A percentile compares a stretch with the other conserved stretches of the same genome.
phyloP scores from a whole-genome alignment of 2,888 invertebrate genomes.

The Autographa pulchrina region DNA sequence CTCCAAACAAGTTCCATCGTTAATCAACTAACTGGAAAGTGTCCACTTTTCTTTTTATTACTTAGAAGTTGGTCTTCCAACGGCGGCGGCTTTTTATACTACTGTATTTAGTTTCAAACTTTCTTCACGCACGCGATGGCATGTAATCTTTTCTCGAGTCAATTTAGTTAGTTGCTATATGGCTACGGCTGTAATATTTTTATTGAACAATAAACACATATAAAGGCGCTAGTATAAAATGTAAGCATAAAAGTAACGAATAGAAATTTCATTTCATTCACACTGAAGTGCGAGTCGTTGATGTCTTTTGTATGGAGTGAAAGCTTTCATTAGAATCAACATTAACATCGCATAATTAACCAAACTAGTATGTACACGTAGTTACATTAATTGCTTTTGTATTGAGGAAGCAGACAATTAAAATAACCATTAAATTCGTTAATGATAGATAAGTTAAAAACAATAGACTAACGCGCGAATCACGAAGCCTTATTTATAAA shows the following conservation, averaged over 20 bases:
- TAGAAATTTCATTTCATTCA: not conserved
- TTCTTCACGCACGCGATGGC: constrained; percentile 23
- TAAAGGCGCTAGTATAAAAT: not conserved
- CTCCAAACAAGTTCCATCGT: constrained; percentile 44
- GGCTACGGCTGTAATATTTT: not conserved
- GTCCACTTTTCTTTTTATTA: constrained; percentile 45
- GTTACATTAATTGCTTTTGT: not conserved
- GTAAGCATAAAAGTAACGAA: not conserved
- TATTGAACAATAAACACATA: constrained; percentile 4
- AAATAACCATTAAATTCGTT: not conserved
- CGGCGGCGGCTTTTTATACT: constrained; percentile 30
- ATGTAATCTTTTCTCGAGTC: constrained; percentile 14
- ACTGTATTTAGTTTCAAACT: constrained; percentile 32
- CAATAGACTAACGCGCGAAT: constrained; percentile 20
- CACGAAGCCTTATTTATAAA: constrained; percentile 25
- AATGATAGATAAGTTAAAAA: constrained; percentile 7
- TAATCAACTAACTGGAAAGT: constrained; percentile 42
- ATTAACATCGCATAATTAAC: constrained; percentile 10
- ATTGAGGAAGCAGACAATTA: not conserved
- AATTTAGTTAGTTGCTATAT: constrained; percentile 1
- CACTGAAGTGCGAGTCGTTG: constrained; percentile 57
- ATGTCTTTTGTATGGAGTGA: constrained; percentile 64
- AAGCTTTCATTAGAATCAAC: constrained; percentile 3
- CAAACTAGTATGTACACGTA: not conserved
- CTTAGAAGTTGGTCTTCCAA: constrained; percentile 31